A percentile compares a stretch with the other conserved stretches of the same genome.
Evolutionary conservation across 2,797 vertebrate species (phyloP).

Genomic region (Phaenicophaeus curvirostris): DNA sequence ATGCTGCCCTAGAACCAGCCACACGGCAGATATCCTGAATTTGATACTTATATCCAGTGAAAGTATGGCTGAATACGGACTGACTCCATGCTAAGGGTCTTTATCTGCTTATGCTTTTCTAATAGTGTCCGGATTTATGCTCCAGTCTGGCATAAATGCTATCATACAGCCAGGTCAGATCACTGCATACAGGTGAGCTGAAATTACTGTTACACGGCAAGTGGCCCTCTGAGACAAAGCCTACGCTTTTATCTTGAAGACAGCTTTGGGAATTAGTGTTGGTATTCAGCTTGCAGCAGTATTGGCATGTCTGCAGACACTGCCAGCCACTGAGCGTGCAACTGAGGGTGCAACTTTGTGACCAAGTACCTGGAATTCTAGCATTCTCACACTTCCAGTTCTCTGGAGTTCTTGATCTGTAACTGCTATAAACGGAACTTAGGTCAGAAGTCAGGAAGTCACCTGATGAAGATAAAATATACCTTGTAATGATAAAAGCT

Average conservation of each 20-base stretch:
- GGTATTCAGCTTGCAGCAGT: background rate
- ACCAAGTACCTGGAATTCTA: conserved; percentile 72
- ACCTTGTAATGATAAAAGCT: background rate
- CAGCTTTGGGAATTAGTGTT: background rate
- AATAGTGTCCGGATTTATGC: background rate
- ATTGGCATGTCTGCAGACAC: background rate
- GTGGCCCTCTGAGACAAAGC: background rate
- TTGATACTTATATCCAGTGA: background rate
- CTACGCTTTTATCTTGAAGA: background rate
- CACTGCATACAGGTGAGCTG: background rate
- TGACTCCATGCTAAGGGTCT: background rate
- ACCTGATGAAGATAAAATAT: conserved; percentile 50
- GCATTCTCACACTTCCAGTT: conserved; percentile 21
- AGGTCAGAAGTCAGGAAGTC: conserved; percentile 57
- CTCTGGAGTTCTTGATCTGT: conserved; percentile 53
- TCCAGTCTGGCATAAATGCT: background rate
- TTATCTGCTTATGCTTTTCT: background rate
- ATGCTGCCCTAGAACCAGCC: background rate
- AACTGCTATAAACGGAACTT: conserved; percentile 37
- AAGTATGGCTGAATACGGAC: background rate
- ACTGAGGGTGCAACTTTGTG: background rate
- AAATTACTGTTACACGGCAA: background rate
- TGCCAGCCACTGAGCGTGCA: background rate
- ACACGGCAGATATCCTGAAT: background rate
- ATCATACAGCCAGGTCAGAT: background rate